Percentiles rank a stretch among this genome's conserved stretches.
These are phyloP conservation scores for Triops longicaudatus DNA, from an alignment of 1,140 invertebrate genomes.

Conservation along the genomic window DNA sequence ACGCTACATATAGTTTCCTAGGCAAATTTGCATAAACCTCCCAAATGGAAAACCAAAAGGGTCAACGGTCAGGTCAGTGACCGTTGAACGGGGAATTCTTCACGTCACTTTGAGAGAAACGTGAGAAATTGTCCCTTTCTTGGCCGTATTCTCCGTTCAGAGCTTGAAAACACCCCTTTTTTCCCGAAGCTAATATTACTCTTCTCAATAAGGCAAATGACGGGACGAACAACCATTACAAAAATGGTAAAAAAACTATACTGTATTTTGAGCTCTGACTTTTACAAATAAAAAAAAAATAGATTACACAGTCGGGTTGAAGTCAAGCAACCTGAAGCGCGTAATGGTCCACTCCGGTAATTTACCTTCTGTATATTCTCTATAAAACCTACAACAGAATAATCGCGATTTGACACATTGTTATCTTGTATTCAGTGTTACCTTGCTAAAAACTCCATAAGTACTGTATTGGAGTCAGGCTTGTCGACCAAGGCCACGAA, in stretches of 20 bases:
- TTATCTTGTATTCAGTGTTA: not conserved
- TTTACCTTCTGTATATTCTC: slow-evolving; percentile 3
- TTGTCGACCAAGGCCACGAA: not conserved
- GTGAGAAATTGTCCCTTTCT: not conserved
- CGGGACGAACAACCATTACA: not conserved
- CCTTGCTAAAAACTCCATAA: not conserved
- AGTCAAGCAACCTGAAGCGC: not conserved
- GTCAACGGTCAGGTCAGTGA: slow-evolving; percentile 3
- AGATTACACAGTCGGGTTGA: not conserved
- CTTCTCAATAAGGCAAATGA: not conserved
- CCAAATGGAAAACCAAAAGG: not conserved
- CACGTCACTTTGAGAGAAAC: not conserved
- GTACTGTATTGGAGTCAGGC: not conserved
- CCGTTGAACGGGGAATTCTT: not conserved
- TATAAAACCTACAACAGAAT: not conserved
- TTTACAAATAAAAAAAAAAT: not conserved
- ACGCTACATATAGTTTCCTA: not conserved
- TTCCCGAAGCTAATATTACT: not conserved
- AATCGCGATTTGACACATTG: no score
- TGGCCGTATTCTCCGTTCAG: not conserved
- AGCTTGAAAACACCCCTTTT: not conserved
- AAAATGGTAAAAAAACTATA: not conserved
- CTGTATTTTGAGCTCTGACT: not conserved
- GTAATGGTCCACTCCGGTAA: not conserved
- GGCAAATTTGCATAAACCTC: not conserved